Conservation (phyloP, 2,888 invertebrate genomes). For the Blera fallax region DNA sequence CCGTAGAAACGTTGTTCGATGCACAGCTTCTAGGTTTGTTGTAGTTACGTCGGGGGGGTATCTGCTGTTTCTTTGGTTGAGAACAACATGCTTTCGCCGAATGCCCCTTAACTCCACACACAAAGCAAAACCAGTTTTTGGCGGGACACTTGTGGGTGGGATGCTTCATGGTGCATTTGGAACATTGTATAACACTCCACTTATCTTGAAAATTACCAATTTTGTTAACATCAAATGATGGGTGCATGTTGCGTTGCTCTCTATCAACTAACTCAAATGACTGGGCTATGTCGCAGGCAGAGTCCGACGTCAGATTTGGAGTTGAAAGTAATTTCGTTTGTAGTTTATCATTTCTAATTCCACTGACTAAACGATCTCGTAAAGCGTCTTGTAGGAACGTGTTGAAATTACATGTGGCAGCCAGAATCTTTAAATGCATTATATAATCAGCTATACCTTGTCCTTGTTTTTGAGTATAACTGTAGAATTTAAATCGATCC, state of each 20-base stretch:
- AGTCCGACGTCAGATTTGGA: not conserved
- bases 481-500: slow-evolving; percentile 14
- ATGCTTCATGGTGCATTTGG: slow-evolving; percentile 15
- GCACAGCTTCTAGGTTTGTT: too few species aligned
- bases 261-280: slow-evolving; percentile 16
- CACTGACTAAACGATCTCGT: slow-evolving; percentile 20
- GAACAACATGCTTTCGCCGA: slow-evolving; percentile 1
- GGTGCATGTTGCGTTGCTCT: slow-evolving; percentile 4
- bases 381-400: slow-evolving; percentile 10
- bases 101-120: too few species aligned
- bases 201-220: too few species aligned
- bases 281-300: too few species aligned
- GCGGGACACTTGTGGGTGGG: not conserved
- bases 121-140: slow-evolving; percentile 1
- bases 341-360: not conserved
- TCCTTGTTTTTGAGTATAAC: slow-evolving; percentile 15
- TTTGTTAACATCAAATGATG: not conserved
- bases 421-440: slow-evolving; percentile 6
- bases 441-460: slow-evolving; percentile 15
- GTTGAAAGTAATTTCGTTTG: slow-evolving; percentile 26
- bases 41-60: not conserved
- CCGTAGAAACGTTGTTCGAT: too few species aligned
- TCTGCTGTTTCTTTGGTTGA: not conserved
- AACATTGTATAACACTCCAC: too few species aligned
- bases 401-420: not conserved